Conservation (phyloP, 2,113 vertebrate genomes). For the Neolamprologus falcicula region DNA sequence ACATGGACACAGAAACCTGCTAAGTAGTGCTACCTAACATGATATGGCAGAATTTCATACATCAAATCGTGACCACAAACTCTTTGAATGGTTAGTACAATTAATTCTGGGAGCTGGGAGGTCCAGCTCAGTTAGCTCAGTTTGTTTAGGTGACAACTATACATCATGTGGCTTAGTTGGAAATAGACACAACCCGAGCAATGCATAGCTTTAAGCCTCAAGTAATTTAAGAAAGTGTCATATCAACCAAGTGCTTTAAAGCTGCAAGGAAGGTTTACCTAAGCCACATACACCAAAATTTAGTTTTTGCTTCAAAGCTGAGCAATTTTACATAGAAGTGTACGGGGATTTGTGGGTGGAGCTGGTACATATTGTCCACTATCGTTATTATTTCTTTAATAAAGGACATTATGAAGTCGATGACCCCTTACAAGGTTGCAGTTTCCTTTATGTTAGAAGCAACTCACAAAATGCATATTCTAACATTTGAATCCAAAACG, state of each 20-base stretch:
- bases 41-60: neutral
- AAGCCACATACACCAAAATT: neutral
- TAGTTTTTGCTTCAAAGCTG: neutral
- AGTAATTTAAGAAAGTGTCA: neutral
- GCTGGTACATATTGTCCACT: neutral
- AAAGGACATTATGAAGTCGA: neutral
- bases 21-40: neutral
- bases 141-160: rapidly evolving
- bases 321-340: neutral
- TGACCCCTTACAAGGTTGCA: rapidly evolving
- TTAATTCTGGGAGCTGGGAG: rapidly evolving
- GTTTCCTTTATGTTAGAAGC: neutral
- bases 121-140: neutral
- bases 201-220: neutral
- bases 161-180: neutral
- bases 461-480: rapidly evolving
- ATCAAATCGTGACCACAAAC: neutral
- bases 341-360: neutral
- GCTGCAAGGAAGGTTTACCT: neutral
- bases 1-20: neutral
- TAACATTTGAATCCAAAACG: neutral
- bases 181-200: rapidly evolving
- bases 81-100: neutral
- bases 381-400: neutral
- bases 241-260: neutral